Conservation (phyloP, 2,113 vertebrate species). For the Egretta garzetta region DNA sequence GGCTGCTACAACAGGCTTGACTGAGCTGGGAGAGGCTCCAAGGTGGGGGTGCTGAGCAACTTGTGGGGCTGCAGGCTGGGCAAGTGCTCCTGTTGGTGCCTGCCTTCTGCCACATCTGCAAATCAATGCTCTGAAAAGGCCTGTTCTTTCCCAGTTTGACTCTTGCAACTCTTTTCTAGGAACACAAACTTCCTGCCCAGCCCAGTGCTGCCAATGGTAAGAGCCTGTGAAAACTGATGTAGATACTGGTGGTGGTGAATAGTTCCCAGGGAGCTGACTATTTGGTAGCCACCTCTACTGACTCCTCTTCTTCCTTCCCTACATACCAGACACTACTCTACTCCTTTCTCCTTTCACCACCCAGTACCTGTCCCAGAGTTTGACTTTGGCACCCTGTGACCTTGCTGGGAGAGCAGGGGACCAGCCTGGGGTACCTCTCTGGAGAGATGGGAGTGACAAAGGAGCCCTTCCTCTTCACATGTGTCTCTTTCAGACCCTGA, state of each 20-base stretch:
- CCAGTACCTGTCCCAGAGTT: neutral
- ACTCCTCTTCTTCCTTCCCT: neutral
- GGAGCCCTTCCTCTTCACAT: neutral
- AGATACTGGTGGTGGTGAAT: neutral
- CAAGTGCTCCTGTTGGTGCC: neutral
- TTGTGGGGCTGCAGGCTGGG: fast-evolving
- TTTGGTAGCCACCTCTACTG: neutral
- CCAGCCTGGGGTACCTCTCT: neutral
- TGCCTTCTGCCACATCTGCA: neutral
- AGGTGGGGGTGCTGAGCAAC: neutral
- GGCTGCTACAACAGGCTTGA: neutral
- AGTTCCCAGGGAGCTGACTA: neutral
- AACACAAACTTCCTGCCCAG: neutral
- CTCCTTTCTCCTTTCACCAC: neutral
- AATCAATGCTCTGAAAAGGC: neutral
- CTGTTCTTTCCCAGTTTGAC: neutral
- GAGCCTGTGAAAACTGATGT: neutral
- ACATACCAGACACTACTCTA: neutral
- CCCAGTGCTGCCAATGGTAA: neutral
- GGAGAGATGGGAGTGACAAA: neutral
- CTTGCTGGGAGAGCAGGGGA: neutral
- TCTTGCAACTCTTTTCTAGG: slow-evolving; percentile 41
- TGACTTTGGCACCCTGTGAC: fast-evolving
- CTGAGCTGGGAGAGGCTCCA: neutral
- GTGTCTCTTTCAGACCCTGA: neutral